phyloP scores from a whole-genome alignment of 2,113 vertebrate genomes.

The Petrocephalus zakoni region DNA sequence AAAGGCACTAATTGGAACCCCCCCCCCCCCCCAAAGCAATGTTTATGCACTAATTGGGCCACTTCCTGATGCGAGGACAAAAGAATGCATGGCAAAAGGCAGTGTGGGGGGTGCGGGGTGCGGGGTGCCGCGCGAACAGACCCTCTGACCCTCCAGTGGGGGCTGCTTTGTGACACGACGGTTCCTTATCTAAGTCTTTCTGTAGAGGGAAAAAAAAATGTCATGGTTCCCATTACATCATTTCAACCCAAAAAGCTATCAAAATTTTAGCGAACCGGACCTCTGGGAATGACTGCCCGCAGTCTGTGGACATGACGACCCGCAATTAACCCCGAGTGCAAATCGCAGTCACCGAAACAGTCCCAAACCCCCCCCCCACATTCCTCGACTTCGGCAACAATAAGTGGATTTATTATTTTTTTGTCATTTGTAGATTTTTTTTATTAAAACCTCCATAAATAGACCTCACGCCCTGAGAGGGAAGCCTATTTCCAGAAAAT shows the following conservation, averaged over 20 bases:
- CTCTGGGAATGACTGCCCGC: neutral
- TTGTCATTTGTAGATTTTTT: neutral
- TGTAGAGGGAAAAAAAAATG: neutral
- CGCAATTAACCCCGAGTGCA: neutral
- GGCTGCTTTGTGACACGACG: neutral
- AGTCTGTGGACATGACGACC: neutral
- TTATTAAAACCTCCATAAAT: neutral
- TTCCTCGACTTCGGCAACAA: neutral
- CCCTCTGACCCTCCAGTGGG: neutral
- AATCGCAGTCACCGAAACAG: neutral
- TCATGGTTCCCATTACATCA: neutral
- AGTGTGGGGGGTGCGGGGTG: neutral
- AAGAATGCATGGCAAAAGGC: conserved; percentile 45
- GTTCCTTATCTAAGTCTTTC: neutral
- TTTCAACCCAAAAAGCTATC: neutral
- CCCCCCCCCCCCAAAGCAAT: conserved; percentile 23
- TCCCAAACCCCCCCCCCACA: neutral
- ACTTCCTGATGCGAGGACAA: conserved; percentile 59
- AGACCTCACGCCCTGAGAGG: conserved; percentile 44
- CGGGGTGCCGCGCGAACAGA: neutral
- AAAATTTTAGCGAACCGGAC: neutral
- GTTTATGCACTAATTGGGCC: conserved; percentile 58
- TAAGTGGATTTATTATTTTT: neutral
- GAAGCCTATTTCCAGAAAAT: conserved; percentile 25
- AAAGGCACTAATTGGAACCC: conserved; percentile 56